Conservation (phyloP, 2,113 vertebrate genomes). For the human region DNA sequence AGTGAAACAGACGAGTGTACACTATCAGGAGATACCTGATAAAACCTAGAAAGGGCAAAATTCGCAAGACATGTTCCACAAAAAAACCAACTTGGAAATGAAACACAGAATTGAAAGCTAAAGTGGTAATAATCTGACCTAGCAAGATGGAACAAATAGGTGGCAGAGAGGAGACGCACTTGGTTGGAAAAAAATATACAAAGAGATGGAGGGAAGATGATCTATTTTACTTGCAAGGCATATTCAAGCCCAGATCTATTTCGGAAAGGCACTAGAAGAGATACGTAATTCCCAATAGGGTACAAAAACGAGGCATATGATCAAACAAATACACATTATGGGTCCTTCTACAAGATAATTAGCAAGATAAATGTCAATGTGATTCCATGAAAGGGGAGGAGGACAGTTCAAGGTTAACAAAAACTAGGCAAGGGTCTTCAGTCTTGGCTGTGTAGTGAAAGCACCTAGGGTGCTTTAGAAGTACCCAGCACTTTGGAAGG, state of each 20-base stretch:
- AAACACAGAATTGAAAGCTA: slow-evolving; percentile 1
- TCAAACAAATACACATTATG: not conserved
- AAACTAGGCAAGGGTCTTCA: not conserved
- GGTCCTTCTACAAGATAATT: not conserved
- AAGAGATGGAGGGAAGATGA: not conserved
- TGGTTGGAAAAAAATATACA: not conserved
- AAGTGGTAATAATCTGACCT: not conserved
- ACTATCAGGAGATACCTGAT: slow-evolving; percentile 28
- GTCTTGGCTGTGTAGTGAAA: not conserved
- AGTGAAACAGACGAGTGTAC: slow-evolving; percentile 30
- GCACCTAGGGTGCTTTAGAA: not conserved
- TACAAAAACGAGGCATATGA: not conserved
- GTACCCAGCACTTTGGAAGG: not conserved
- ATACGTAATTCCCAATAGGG: not conserved
- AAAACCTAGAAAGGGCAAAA: slow-evolving; percentile 12
- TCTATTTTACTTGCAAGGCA: not conserved
- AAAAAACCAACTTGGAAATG: slow-evolving; percentile 38
- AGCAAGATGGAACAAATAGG: not conserved
- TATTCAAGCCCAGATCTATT: not conserved
- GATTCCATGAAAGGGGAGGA: not conserved
- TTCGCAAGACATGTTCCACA: slow-evolving; percentile 5
- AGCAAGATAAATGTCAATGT: not conserved
- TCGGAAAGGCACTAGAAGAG: not conserved
- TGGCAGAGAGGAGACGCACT: not conserved
- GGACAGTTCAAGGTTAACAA: not conserved